These are phyloP conservation scores for Chiroxiphia lanceolata DNA, from an alignment of 2,797 vertebrate genomes.

Conservation along the genomic window DNA sequence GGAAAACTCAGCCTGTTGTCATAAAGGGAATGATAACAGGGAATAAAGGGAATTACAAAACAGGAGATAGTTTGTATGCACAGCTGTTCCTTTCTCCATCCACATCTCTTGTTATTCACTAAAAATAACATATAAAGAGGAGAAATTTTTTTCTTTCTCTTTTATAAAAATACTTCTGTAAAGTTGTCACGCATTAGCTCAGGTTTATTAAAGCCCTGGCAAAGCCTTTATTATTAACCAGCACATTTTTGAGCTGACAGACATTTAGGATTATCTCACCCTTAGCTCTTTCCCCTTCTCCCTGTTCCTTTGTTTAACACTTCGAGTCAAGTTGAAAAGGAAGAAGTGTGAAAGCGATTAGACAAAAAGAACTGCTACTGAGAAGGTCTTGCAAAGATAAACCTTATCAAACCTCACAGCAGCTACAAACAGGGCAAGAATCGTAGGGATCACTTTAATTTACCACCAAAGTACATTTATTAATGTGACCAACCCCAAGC, in stretches of 20 bases:
- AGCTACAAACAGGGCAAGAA: not conserved
- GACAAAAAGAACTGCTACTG: not conserved
- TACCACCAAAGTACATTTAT: not conserved
- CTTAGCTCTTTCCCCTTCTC: not conserved
- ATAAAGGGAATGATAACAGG: not conserved
- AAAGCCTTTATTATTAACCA: not conserved
- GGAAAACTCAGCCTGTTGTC: not conserved
- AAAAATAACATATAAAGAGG: not conserved
- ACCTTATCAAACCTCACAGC: slow-evolving; percentile 42
- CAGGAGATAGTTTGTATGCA: not conserved
- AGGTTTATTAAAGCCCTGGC: not conserved
- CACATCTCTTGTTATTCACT: not conserved
- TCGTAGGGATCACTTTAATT: not conserved
- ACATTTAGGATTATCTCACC: not conserved
- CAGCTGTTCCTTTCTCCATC: not conserved
- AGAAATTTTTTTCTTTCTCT: not conserved
- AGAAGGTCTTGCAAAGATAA: slow-evolving; percentile 23
- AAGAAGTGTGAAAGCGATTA: not conserved
- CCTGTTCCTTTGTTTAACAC: not conserved
- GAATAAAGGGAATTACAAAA: not conserved
- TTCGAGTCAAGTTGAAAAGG: slow-evolving; percentile 19
- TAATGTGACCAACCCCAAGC: not conserved
- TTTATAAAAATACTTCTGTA: not conserved
- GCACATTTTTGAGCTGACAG: not conserved
- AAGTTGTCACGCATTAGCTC: not conserved